Base-by-base conservation (phyloP, 2,797 vertebrate genomes). In the Buceros bicornis region DNA sequence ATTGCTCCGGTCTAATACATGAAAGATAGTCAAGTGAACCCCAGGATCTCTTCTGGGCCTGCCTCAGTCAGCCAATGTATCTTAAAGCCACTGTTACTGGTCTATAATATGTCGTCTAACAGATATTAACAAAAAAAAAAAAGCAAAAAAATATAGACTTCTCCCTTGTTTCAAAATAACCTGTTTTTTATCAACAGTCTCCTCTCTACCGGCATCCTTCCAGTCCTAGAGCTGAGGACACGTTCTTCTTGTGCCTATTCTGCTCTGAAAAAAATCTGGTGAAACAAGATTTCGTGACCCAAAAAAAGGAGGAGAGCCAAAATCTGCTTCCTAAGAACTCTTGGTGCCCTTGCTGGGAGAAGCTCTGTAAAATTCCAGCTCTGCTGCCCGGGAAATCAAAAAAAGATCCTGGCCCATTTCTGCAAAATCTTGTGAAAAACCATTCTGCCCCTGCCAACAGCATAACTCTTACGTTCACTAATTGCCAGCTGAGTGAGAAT, bases 381-480 rank as follows among this genome's bases (percentile, higher is more conserved):
- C 69, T 65, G 45, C 69, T 95, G 61, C 72, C 53, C 1, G 13
- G 58, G 70, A 89, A 87, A 93, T 86, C 16, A 66, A 58, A 90
- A 90, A 89, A 70, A 42, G n/a, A 74, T 91, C n/a, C 65, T 65
- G 62, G n/a, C 31, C 29, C 11, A 25, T 61, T 94, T 82, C 72
- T 84, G 57, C 33, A 95, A 78, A 78, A 45, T 20, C 57, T 73
- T 78, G 28, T 61, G 79, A 86, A 91, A 90, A 90, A 76, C 71
- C 77, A 86, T 57, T n/a, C 56, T 82, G 73, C 24, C 54, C 35
- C 87, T 90, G 85, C 80, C 77, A 91, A 70, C 35, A 72, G 54
- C 35, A 5, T 2, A 88, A 47, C 51, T 60, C n/a, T 25, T 82
- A 56, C n/a, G 76, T 61, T 62, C 72, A 90, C 33, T 66, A 89